A percentile compares a stretch with the other conserved stretches of the same genome.
Evolutionary conservation across 2,888 invertebrate species (phyloP).

Genomic region (Oasisia sp.): DNA sequence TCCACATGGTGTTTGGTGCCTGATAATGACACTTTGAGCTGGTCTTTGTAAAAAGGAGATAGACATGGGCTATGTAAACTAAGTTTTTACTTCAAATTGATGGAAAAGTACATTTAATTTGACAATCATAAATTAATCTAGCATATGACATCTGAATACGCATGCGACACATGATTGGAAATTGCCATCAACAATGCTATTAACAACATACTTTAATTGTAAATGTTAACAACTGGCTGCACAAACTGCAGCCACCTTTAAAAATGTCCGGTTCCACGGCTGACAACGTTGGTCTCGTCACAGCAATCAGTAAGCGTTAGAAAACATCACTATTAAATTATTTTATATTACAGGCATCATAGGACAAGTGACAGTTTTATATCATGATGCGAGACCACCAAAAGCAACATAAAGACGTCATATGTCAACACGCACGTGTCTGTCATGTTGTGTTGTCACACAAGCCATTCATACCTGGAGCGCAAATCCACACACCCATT

Average conservation of each 20-base stretch:
- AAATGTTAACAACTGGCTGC: not conserved
- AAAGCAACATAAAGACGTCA: not conserved
- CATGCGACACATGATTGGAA: not conserved
- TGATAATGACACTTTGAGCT: not conserved
- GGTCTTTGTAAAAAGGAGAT: not conserved
- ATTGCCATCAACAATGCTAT: not conserved
- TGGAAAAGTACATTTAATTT: not conserved
- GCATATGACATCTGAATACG: not conserved
- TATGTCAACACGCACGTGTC: not conserved
- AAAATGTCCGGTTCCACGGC: not conserved
- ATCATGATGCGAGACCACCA: not conserved
- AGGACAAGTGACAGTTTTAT: not conserved
- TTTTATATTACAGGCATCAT: conserved; percentile 7
- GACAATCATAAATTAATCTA: not conserved
- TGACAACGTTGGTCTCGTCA: not conserved
- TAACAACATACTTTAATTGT: not conserved
- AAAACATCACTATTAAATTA: not conserved
- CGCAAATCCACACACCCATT: not conserved
- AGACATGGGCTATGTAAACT: not conserved
- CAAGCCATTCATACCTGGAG: not conserved
- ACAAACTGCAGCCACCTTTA: not conserved
- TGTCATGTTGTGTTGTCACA: not conserved
- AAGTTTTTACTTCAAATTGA: not conserved
- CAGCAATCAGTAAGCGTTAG: not conserved
- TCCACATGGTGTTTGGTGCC: not conserved